Base-by-base conservation (phyloP, 2,113 vertebrate species). In the Tychaedon coryphoeus region DNA sequence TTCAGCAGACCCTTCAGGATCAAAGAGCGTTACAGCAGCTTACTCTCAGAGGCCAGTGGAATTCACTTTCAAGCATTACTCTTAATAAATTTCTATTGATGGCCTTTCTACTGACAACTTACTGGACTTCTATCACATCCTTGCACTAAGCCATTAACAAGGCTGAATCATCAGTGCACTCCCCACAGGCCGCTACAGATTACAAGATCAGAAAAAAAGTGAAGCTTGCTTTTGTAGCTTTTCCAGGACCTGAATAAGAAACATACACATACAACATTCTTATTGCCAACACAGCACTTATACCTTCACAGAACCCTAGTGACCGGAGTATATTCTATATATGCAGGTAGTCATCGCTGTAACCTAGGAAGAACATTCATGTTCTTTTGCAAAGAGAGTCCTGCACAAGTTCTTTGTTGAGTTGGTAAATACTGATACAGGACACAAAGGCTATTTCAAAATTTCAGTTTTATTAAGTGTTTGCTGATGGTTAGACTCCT, bases 11-110 rank as follows among this genome's bases (percentile, higher is more conserved):
- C 80, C 28, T 57, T 71, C 64, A 77, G 86, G 92, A 92, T 90
- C 95, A 95, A 93, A 93, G 86, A 25, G 20, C 2, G 14, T 33
- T 75, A 71, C 18, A 58, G 80, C 28, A 1, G 89, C 73, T 94
- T 86, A 88, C 73, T 60, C 65, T 75, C 89, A 86, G 43, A 71
- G 65, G 48, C 61, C 53, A 25, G 50, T 18, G 73, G 89, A 92
- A 93, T 75, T 78, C 12, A 14, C 77, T 92, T 56, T 36, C 76
- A 38, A 24, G 89, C 73, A 56, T 72, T 78, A 53, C 89, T 85
- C 94, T 87, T 88, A 53, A 83, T 91, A 94, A 86, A 87, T 87
- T 86, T 81, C 86, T 89, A 10, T 17, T 61, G 77, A 91, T 75
- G n/a, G 89, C 53, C 86, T 89, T 77, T 87, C 91, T 57, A 47